Percentiles rank a stretch among this genome's conserved stretches.
These are phyloP conservation scores for Epistrophe grossulariae DNA, from an alignment of 2,888 invertebrate genomes.

Conservation along the genomic window DNA sequence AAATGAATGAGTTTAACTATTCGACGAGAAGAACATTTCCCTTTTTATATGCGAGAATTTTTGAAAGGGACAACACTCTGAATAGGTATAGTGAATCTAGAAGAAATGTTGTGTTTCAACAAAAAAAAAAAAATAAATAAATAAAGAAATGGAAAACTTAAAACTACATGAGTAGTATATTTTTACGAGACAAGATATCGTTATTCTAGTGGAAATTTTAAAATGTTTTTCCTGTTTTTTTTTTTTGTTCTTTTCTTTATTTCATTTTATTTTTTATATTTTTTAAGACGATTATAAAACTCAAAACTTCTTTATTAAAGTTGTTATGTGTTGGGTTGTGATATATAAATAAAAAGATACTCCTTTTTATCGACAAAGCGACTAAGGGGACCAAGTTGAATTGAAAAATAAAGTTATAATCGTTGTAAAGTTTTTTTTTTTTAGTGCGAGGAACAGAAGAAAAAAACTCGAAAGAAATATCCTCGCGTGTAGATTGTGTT, in stretches of 20 bases:
- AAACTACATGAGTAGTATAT: slow-evolving; percentile 13
- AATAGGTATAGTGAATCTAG: slow-evolving; percentile 23
- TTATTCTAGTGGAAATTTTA: slow-evolving; percentile 39
- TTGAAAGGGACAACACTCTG: slow-evolving; percentile 18
- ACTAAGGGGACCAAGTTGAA: slow-evolving; percentile 26
- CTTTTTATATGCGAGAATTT: slow-evolving; percentile 30
- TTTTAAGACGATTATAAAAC: slow-evolving; percentile 29
- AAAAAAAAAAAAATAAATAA: neutral
- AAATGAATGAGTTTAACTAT: slow-evolving; percentile 71
- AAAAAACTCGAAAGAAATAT: neutral
- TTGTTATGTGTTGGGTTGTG: slow-evolving; percentile 24
- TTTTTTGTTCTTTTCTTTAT: neutral
- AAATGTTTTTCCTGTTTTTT: slow-evolving; percentile 26
- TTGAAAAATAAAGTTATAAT: slow-evolving; percentile 56
- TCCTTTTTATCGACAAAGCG: slow-evolving; percentile 2
- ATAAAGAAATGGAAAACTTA: slow-evolving; percentile 10
- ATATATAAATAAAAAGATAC: slow-evolving; percentile 5
- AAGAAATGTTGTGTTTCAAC: slow-evolving; percentile 14
- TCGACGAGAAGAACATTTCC: slow-evolving; percentile 36
- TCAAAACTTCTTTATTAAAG: slow-evolving; percentile 26
- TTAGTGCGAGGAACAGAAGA: neutral
- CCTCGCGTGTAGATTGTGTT: slow-evolving; percentile 16
- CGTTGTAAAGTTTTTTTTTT: slow-evolving; percentile 17
- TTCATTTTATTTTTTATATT: neutral
- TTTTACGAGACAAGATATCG: slow-evolving; percentile 52